Evolutionary conservation across 2,797 vertebrate species (phyloP).

Genomic region (Sitta carolinensis): DNA sequence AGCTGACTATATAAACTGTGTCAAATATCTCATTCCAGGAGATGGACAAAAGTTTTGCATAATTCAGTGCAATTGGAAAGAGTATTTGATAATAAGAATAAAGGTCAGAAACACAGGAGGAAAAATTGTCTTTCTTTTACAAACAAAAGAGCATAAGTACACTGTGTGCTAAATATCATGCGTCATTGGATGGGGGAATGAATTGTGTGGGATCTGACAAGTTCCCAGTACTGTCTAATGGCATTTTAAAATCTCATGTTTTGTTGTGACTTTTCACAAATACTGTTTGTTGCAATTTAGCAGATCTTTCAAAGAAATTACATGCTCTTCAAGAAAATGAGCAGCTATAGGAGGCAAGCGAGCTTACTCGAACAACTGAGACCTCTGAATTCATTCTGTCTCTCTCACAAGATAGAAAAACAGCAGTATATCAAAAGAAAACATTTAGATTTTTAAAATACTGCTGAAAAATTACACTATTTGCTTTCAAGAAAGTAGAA

Average conservation of each 20-base stretch:
- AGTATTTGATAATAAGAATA: not conserved
- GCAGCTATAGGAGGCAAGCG: not conserved
- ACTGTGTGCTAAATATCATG: not conserved
- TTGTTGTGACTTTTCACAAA: slow-evolving; percentile 49
- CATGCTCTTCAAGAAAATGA: slow-evolving; percentile 30
- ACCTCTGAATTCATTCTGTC: not conserved
- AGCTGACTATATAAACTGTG: not conserved
- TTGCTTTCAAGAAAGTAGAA: not conserved
- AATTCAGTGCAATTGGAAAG: not conserved
- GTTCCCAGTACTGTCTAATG: slow-evolving; percentile 22
- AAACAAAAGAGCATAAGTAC: slow-evolving; percentile 7
- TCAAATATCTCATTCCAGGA: not conserved
- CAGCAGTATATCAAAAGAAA: not conserved
- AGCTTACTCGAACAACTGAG: not conserved
- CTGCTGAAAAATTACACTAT: not conserved
- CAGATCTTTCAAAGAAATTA: slow-evolving; percentile 22
- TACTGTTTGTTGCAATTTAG: slow-evolving; percentile 28
- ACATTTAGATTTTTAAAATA: not conserved
- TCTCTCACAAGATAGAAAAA: not conserved
- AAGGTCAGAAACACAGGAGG: not conserved
- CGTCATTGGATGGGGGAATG: not conserved
- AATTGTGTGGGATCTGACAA: slow-evolving; percentile 47
- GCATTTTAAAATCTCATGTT: not conserved
- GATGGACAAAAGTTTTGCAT: not conserved
- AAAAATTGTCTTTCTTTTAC: not conserved